phyloP scores from a whole-genome alignment of 2,888 invertebrate genomes.

The Magallana nippona region DNA sequence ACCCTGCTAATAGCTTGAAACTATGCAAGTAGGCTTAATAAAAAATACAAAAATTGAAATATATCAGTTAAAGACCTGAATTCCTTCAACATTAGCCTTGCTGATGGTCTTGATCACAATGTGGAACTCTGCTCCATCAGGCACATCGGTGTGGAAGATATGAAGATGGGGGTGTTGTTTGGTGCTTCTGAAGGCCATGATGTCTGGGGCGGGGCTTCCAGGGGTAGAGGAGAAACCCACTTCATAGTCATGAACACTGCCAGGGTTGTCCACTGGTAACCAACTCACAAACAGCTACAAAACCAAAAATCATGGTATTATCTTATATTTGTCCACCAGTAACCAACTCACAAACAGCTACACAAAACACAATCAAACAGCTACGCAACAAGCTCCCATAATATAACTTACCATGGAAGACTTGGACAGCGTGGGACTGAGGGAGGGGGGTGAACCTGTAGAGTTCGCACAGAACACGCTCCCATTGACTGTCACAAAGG shows the following conservation, averaged over 20 bases:
- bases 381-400: not conserved
- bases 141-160: constrained; percentile 59
- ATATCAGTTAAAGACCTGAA: constrained; percentile 48
- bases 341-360: constrained; percentile 60
- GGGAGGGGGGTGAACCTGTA: constrained; percentile 38
- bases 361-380: not conserved
- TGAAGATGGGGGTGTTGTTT: constrained; percentile 59
- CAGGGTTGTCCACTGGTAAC: constrained; percentile 56
- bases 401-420: constrained; percentile 43
- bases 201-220: constrained; percentile 54
- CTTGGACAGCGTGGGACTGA: constrained; percentile 41
- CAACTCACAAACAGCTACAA: constrained; percentile 54
- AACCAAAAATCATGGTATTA: too few species aligned
- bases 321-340: constrained; percentile 35
- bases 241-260: constrained; percentile 62
- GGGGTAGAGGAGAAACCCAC: constrained; percentile 60
- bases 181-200: constrained; percentile 57
- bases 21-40: not conserved
- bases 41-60: too few species aligned
- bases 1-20: not conserved
- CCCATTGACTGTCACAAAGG: constrained; percentile 36
- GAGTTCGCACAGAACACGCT: constrained; percentile 49
- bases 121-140: constrained; percentile 62
- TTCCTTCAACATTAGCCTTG: constrained; percentile 53
- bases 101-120: constrained; percentile 64